Conservation (phyloP, 2,113 vertebrate species). For the Microcebus lehilahytsara region DNA sequence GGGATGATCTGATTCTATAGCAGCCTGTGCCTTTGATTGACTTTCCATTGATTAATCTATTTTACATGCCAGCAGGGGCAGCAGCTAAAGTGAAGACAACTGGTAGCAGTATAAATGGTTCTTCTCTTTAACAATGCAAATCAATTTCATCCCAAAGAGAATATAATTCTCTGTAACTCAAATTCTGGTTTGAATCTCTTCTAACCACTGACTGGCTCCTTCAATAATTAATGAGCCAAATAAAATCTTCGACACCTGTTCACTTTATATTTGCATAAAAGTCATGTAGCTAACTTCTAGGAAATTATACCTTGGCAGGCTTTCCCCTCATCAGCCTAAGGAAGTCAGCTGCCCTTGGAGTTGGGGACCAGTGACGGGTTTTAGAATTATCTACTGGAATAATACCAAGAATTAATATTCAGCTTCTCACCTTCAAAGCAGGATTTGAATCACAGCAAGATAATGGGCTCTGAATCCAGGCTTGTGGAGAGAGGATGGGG, state of each 20-base stretch:
- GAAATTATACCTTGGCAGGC: not conserved
- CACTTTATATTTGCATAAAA: slow-evolving; percentile 25
- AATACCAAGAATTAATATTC: slow-evolving; percentile 41
- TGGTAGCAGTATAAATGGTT: not conserved
- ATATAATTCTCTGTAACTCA: slow-evolving; percentile 14
- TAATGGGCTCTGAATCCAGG: slow-evolving; percentile 3
- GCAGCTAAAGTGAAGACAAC: slow-evolving; percentile 9
- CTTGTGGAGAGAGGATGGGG: not conserved
- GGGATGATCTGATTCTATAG: not conserved
- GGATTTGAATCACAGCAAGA: not conserved
- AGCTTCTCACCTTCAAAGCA: slow-evolving; percentile 22
- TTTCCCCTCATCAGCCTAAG: not conserved
- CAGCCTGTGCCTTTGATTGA: not conserved
- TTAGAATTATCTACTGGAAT: slow-evolving; percentile 4
- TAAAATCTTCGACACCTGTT: slow-evolving; percentile 40
- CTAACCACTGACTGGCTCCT: slow-evolving; percentile 16
- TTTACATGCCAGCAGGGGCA: not conserved
- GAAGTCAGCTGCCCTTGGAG: not conserved
- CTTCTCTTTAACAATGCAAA: not conserved
- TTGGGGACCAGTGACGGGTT: not conserved
- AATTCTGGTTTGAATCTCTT: slow-evolving; percentile 46
- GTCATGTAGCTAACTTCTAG: not conserved
- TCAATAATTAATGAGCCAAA: slow-evolving; percentile 62
- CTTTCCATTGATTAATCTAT: not conserved
- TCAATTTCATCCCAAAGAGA: slow-evolving; percentile 26